These are phyloP conservation scores for Antechinus flavipes DNA, from an alignment of 2,113 vertebrate genomes.

Conservation along the genomic window DNA sequence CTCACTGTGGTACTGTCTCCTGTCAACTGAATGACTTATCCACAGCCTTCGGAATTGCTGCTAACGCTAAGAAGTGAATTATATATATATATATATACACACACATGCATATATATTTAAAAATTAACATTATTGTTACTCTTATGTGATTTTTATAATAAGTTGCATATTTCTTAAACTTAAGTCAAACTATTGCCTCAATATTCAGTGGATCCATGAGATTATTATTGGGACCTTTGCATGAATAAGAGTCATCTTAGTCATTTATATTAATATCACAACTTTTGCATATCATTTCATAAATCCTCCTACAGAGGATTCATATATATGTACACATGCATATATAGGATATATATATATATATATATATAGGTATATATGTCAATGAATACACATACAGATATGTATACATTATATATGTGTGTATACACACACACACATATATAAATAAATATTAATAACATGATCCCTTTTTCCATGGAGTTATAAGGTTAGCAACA, in stretches of 20 bases:
- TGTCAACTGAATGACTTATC: slow-evolving; percentile 70
- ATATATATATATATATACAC: neutral
- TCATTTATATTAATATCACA: neutral
- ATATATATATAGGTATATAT: neutral
- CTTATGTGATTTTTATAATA: neutral
- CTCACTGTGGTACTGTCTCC: slow-evolving; percentile 13
- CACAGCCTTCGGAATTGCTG: slow-evolving; percentile 52
- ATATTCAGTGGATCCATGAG: neutral
- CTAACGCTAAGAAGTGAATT: neutral
- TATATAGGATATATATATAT: too few species aligned
- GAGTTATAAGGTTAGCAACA: neutral
- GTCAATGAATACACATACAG: neutral
- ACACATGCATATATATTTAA: neutral
- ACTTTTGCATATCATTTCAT: neutral
- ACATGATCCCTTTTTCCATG: neutral
- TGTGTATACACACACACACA: neutral
- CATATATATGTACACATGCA: neutral
- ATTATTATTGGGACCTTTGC: neutral
- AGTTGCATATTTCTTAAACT: neutral
- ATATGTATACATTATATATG: too few species aligned
- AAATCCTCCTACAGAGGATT: neutral
- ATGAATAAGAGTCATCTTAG: neutral
- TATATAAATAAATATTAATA: neutral
- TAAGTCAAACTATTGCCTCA: neutral
- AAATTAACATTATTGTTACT: neutral